Base-by-base conservation (phyloP, 2,797 vertebrate species). In the Jordanella pulchra region DNA sequence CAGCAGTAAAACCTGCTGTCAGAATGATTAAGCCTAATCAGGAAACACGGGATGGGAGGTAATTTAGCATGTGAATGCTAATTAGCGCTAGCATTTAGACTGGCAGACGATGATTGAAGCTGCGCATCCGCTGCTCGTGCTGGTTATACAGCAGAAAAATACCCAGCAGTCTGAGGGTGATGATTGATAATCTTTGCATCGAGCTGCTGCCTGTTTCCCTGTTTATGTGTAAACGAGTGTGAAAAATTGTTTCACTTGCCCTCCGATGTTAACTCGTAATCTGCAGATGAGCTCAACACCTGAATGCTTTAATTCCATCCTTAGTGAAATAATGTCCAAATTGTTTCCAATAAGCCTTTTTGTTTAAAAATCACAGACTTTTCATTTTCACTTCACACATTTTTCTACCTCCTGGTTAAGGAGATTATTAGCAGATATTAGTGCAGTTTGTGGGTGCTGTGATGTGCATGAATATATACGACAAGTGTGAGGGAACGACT, bases 21-120 rank as follows among this genome's bases (percentile, higher is more conserved):
- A 90, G 72, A 85, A 85, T 91, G 89, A 92, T 92, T 83, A 90
- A 91, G 87, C 69, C 87, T 94, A 93, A 94, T 94, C 90, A 93
- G 91, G 91, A 93, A 92, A 93, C 93, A 93, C 90, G 92, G 89
- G 87, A 93, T 90, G 90, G 87, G 89, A 92, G 92, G 88, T 95
- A 93, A 94, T 94, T 94, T 94, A 92, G 90, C 78, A 91, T 93
- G 93, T 88, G 91, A 93, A 92, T 93, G 92, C 90, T 93, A 94
- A 94, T 94, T 94, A 95, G 92, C 80, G 50, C 86, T 91, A 92
- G 92, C 92, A 93, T 94, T 94, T 93, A 91, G 87, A 91, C 84
- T 89, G 88, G 86, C 86, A 92, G 90, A 85, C 70, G 84, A 88
- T 93, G 89, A 93, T 93, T 89, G 89, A 92, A 90, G 87, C 81